Percentiles rank a stretch among this genome's conserved stretches.
Evolutionary conservation across 2,888 invertebrate genomes (phyloP).

Genomic region (Pachymerium ferrugineum): DNA sequence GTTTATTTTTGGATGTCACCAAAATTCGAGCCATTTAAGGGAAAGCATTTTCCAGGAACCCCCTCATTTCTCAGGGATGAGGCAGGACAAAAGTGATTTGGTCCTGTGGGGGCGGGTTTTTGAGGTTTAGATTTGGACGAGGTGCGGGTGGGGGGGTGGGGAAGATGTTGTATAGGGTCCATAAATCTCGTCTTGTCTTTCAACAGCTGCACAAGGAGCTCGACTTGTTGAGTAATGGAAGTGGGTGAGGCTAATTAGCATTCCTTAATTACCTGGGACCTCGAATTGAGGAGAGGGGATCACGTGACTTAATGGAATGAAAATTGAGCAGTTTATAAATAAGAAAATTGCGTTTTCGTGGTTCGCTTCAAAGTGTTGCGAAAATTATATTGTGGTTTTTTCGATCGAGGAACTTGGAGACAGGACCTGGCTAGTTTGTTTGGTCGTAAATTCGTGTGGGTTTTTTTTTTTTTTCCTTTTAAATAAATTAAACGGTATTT

Average conservation of each 20-base stretch:
- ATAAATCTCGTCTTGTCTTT: conserved; percentile 7
- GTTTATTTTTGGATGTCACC: conserved; percentile 15
- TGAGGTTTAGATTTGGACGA: conserved; percentile 35
- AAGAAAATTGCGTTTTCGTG: conserved; percentile 33
- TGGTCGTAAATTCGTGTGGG: too few relatives aligned
- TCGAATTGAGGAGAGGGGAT: conserved; percentile 33
- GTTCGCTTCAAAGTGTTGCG: not conserved
- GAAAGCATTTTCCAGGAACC: not conserved
- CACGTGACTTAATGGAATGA: conserved; percentile 35
- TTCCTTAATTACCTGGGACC: conserved; percentile 33
- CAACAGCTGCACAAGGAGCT: conserved; percentile 27
- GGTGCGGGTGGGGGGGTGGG: conserved; percentile 34
- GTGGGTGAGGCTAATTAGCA: conserved; percentile 31
- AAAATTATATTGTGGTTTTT: not conserved
- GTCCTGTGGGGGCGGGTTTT: conserved; percentile 35
- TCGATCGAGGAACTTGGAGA: not conserved
- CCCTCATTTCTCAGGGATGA: conserved; percentile 30
- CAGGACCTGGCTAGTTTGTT: too few relatives aligned
- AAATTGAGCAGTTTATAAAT: conserved; percentile 46
- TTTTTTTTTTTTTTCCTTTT: not conserved
- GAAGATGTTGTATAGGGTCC: conserved; percentile 37
- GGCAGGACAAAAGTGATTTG: conserved; percentile 39
- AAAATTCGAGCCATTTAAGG: conserved; percentile 17
- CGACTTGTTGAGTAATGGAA: conserved; percentile 25
- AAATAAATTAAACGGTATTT: too few relatives aligned